Percentiles rank a stretch among this genome's conserved stretches.
Conservation (phyloP, 2,888 invertebrate species). For the Conus canariensis region DNA sequence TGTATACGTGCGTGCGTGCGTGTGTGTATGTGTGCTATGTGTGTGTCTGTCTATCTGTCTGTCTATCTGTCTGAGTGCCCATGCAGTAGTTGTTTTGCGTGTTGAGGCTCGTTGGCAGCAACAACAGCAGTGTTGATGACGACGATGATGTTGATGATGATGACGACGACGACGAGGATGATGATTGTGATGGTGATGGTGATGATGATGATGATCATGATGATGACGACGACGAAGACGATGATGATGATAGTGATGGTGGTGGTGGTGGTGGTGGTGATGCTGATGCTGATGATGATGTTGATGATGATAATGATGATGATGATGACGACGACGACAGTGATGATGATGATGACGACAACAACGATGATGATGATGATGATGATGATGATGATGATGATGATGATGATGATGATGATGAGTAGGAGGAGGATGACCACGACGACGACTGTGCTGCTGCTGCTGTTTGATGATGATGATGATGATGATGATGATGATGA, state of each 20-base stretch:
- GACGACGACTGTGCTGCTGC: neutral
- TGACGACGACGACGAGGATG: too few relatives aligned
- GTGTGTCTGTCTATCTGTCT: too few relatives aligned
- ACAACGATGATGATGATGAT: neutral
- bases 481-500: constrained; percentile 27
- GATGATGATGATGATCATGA: constrained; percentile 24
- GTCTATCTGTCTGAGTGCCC: too few relatives aligned
- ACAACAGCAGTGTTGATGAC: too few relatives aligned
- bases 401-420: neutral
- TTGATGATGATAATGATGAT: neutral
- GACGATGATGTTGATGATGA: too few relatives aligned
- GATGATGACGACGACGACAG: neutral
- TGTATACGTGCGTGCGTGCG: too few relatives aligned
- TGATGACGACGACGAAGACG: neutral
- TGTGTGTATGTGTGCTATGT: too few relatives aligned
- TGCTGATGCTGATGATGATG: constrained; percentile 10
- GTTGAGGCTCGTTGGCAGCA: too few relatives aligned
- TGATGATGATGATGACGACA: too few relatives aligned
- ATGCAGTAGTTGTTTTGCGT: too few relatives aligned
- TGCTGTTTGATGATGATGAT: neutral
- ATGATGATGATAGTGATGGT: too few relatives aligned
- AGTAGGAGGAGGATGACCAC: neutral
- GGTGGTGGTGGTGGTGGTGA: too few relatives aligned
- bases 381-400: constrained; percentile 31
- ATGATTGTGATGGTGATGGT: neutral